These are phyloP conservation scores for Phthorimaea operculella DNA, from an alignment of 1,140 invertebrate genomes.

Conservation along the genomic window DNA sequence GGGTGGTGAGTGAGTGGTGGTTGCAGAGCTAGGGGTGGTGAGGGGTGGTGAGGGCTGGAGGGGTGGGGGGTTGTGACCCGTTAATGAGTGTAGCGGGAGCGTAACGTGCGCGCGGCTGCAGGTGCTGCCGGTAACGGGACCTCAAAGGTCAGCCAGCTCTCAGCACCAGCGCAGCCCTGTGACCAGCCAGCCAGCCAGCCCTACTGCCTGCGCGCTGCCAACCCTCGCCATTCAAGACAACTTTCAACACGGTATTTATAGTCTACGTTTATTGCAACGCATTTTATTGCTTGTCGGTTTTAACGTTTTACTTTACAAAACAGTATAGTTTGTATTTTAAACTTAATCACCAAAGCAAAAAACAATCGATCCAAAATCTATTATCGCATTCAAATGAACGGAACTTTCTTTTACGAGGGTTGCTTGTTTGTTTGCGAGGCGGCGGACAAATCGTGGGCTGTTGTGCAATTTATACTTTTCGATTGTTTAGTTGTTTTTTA, in stretches of 20 bases:
- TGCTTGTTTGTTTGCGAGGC: slow-evolving; percentile 7
- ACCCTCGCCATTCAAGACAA: neutral
- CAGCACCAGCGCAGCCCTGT: slow-evolving; percentile 6
- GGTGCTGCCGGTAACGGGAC: slow-evolving; percentile 48
- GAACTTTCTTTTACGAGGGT: slow-evolving; percentile 17
- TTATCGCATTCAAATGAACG: slow-evolving; percentile 3
- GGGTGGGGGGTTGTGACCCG: neutral
- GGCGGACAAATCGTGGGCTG: neutral
- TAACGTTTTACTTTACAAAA: too few species aligned
- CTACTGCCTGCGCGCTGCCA: neutral
- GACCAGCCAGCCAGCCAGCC: neutral
- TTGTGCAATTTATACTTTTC: slow-evolving; percentile 33
- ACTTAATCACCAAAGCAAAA: too few species aligned
- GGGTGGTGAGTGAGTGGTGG: too few species aligned
- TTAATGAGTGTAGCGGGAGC: slow-evolving; percentile 34
- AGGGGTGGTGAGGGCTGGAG: neutral
- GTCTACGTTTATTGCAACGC: too few species aligned
- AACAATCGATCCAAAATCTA: too few species aligned
- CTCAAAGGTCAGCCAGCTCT: slow-evolving; percentile 35
- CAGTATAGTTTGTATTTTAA: too few species aligned
- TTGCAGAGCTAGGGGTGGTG: neutral
- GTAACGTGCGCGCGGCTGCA: slow-evolving; percentile 42
- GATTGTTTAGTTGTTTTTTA: slow-evolving; percentile 28
- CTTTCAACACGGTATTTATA: too few species aligned
- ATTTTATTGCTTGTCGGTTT: too few species aligned